Conservation (phyloP, 1,140 invertebrate species). For the Bombus polaris region DNA sequence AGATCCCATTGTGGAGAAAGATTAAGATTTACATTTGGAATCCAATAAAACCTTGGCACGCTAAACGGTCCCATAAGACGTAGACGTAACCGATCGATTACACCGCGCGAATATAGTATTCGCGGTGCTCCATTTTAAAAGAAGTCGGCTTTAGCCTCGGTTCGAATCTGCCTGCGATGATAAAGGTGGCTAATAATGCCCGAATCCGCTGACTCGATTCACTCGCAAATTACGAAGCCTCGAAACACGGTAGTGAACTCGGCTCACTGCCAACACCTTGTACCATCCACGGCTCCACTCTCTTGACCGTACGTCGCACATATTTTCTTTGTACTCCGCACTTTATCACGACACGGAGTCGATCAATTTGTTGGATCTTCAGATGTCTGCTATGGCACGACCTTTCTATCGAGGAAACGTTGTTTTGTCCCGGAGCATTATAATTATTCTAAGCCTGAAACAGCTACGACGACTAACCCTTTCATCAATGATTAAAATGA, state of each 20-base stretch:
- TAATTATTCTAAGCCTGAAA: neutral
- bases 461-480: neutral
- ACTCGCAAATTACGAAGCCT: slow-evolving; percentile 28
- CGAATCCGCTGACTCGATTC: slow-evolving; percentile 39
- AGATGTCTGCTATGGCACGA: neutral
- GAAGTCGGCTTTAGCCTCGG: neutral
- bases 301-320: neutral
- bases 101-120: neutral
- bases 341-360: slow-evolving; percentile 3
- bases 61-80: neutral
- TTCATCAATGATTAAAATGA: neutral
- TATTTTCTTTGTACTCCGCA: slow-evolving; percentile 14
- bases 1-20: too few relatives aligned
- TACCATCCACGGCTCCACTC: neutral
- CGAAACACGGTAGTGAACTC: slow-evolving; percentile 20
- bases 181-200: slow-evolving; percentile 16
- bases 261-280: slow-evolving; percentile 32
- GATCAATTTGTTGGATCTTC: neutral
- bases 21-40: neutral
- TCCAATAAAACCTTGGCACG: neutral
- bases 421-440: neutral
- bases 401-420: neutral
- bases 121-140: neutral
- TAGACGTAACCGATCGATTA: neutral
- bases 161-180: neutral